Evolutionary conservation across 1,140 invertebrate genomes (phyloP).

Genomic region (Branchinecta lynchi): DNA sequence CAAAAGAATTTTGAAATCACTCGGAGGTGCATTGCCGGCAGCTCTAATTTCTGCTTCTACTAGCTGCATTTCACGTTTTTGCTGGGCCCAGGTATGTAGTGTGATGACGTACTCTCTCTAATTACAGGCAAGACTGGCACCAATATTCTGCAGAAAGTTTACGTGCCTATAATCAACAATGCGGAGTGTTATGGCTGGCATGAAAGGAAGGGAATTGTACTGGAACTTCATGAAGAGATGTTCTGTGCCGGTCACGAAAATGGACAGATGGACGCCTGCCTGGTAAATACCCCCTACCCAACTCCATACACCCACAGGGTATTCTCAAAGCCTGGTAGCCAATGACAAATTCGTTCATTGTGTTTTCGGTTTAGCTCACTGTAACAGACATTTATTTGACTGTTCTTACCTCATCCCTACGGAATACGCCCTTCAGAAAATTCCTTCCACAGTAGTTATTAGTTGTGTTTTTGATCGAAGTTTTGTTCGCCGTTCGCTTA

Average conservation of each 20-base stretch:
- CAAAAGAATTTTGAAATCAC: no score
- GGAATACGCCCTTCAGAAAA: no score
- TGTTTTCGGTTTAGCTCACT: background rate
- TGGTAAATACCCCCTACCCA: slow-evolving; percentile 35
- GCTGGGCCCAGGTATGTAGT: no score
- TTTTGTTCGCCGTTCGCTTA: no score
- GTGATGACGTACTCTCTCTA: background rate
- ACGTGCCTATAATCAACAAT: slow-evolving; percentile 56
- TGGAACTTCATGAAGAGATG: slow-evolving; percentile 58
- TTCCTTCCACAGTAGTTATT: no score
- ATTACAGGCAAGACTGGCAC: slow-evolving; percentile 50
- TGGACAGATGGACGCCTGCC: slow-evolving; percentile 61
- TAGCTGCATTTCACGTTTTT: no score
- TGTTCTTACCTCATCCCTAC: no score
- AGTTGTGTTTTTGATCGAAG: no score
- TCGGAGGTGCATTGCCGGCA: no score
- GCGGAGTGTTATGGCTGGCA: slow-evolving; percentile 62
- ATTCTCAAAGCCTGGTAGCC: background rate
- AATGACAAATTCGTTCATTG: background rate
- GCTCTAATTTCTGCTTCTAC: no score
- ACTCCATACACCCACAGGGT: background rate
- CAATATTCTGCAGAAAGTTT: slow-evolving; percentile 57
- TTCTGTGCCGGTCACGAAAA: slow-evolving; percentile 66
- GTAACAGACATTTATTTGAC: no score
- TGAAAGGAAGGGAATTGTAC: slow-evolving; percentile 51